These are phyloP conservation scores for Nothoprocta perdicaria DNA, from an alignment of 2,113 vertebrate species.

Conservation along the genomic window DNA sequence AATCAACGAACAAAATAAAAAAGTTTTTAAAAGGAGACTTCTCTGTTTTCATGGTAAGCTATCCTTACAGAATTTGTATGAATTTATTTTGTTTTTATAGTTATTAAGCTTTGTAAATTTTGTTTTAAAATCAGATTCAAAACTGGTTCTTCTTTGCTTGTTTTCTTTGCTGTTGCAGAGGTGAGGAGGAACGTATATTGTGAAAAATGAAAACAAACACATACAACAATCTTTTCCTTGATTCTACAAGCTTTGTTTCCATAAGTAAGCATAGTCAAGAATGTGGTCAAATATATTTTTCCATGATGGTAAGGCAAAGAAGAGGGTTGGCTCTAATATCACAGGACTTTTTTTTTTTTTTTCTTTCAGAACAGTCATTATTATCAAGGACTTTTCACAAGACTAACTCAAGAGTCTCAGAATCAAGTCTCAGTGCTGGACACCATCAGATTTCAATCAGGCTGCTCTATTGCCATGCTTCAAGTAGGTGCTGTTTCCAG, in stretches of 20 bases:
- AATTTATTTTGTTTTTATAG: neutral
- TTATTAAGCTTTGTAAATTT: neutral
- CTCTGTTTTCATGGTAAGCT: neutral
- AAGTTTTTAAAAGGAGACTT: neutral
- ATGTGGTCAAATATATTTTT: neutral
- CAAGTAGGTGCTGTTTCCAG: neutral
- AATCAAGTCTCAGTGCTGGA: neutral
- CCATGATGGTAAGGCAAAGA: neutral
- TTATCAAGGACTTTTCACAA: neutral
- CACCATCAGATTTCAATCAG: neutral
- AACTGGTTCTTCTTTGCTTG: neutral
- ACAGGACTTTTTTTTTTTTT: neutral
- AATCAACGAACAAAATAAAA: neutral
- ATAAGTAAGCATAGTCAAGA: neutral
- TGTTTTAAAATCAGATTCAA: neutral
- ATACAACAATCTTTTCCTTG: neutral
- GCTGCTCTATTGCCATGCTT: neutral
- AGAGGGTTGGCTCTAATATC: neutral
- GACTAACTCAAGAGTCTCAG: neutral
- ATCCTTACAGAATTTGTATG: neutral
- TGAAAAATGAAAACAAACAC: accelerated
- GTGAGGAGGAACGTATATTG: neutral
- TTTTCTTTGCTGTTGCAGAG: neutral
- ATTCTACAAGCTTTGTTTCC: neutral
- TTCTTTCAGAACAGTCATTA: neutral